Conservation (phyloP, 2,797 vertebrate genomes). For the Sebastes taczanowskii region DNA sequence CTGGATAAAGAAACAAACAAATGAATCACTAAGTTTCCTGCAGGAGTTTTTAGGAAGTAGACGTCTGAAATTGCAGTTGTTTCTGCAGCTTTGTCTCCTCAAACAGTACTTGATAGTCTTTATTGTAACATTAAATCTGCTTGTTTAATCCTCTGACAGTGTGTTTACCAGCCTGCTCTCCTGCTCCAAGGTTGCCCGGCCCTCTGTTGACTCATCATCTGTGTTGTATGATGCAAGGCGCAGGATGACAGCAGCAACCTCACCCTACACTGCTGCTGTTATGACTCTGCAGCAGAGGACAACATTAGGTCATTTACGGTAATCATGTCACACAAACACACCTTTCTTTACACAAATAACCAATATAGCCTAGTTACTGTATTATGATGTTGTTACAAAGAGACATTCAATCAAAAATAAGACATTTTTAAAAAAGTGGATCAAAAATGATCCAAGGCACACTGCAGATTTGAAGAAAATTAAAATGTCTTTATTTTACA, state of each 20-base stretch:
- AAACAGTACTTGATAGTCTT: background rate
- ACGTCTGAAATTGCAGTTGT: background rate
- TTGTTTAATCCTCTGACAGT: rapidly evolving
- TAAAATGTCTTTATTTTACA: too few species aligned
- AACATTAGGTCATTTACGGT: background rate
- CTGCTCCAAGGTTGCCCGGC: background rate
- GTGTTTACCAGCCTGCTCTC: background rate
- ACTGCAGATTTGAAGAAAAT: too few species aligned
- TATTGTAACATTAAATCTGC: background rate
- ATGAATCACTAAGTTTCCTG: background rate
- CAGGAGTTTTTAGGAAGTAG: background rate
- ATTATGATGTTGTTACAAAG: background rate
- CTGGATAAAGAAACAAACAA: rapidly evolving
- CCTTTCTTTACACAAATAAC: background rate
- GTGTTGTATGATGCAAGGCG: slow-evolving; percentile 3
- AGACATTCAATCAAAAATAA: too few species aligned
- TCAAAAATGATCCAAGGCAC: too few species aligned
- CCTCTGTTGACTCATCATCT: slow-evolving; percentile 2
- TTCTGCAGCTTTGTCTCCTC: background rate
- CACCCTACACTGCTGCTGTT: background rate
- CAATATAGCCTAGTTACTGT: too few species aligned
- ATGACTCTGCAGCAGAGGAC: too few species aligned
- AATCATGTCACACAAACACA: background rate
- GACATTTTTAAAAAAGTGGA: too few species aligned
- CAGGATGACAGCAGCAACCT: background rate